Percentiles rank a stretch among this genome's conserved stretches.
Evolutionary conservation across 2,113 vertebrate species (phyloP).

Genomic region (Corydoras maculifer): DNA sequence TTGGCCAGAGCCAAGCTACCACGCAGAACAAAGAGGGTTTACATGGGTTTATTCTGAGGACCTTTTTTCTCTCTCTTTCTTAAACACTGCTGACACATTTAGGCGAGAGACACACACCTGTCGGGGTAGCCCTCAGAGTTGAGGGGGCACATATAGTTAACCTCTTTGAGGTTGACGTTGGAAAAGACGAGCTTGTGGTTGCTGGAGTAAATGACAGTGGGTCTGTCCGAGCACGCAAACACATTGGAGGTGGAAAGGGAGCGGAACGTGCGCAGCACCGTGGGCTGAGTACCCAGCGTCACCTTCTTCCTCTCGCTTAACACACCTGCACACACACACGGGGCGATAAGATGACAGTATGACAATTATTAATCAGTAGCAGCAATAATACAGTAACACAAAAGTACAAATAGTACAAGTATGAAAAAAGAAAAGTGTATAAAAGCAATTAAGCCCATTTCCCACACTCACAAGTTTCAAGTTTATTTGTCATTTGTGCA

Average conservation of each 20-base stretch:
- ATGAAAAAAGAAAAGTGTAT: no score
- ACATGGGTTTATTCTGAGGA: not conserved
- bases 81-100: no score
- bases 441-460: no score
- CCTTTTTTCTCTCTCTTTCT: no score
- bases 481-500: no score
- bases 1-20: slow-evolving; percentile 88
- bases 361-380: no score
- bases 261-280: slow-evolving; percentile 89
- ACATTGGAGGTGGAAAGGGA: slow-evolving; percentile 97
- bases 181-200: slow-evolving; percentile 99
- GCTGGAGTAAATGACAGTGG: slow-evolving; percentile 98
- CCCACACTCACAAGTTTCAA: no score
- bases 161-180: slow-evolving; percentile 98
- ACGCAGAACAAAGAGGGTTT: not conserved
- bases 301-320: slow-evolving; percentile 96
- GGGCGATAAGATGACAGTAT: no score
- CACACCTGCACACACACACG: slow-evolving; percentile 63
- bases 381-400: no score
- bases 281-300: slow-evolving; percentile 94
- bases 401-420: no score
- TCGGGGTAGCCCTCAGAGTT: slow-evolving; percentile 97
- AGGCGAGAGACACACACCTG: slow-evolving; percentile 60
- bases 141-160: slow-evolving; percentile 99
- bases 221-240: slow-evolving; percentile 95